Base-by-base conservation (phyloP, 2,113 vertebrate species). In the Notothenia coriiceps region DNA sequence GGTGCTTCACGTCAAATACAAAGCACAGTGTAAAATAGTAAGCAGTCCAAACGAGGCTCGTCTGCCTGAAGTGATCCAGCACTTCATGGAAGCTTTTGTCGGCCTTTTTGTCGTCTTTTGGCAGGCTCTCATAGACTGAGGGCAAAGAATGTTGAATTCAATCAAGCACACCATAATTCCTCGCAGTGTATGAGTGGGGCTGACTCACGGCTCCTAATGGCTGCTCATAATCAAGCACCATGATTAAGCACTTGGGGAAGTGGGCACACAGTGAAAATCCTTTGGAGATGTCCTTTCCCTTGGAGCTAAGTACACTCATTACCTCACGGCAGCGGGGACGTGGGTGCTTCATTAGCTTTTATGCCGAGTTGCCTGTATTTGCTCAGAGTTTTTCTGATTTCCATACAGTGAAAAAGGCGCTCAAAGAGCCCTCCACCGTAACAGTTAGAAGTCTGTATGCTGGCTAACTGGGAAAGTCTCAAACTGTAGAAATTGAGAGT, bases 341-440 rank as follows among this genome's bases (percentile, higher is more conserved):
- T 90, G 89, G 92, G 90, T 92, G 92, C 91, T 92, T 93, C 92
- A 91, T 94, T 93, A 92, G 89, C 89, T 92, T 92, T 92, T 89
- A 92, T 89, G 86, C 84, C 13, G 66, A 72, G 75, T 88, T 83
- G 79, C 82, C 84, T 74, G 77, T 82, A 83, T 91, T 92, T 87
- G 77, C 87, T 70, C 54, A 59, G 80, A 82, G 80, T 84, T 90
- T 90, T 87, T 72, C 83, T 77, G 76, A 88, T 91, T 88, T 84
- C 83, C 71, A 74, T 40, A 68, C 74, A 84, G 74, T 84, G 74
- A 89, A 90, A 40, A 91, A 85, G 79, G 79, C 64, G 4, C 80
- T 80, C 29, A 18, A 84, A 92, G 84, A 88, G 90, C 87, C 65
- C 89, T 93, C 55, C 67, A 90, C 66, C 70, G 80, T 72, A 70